Conservation (phyloP, 2,797 vertebrate species). For the Helostoma temminkii region DNA sequence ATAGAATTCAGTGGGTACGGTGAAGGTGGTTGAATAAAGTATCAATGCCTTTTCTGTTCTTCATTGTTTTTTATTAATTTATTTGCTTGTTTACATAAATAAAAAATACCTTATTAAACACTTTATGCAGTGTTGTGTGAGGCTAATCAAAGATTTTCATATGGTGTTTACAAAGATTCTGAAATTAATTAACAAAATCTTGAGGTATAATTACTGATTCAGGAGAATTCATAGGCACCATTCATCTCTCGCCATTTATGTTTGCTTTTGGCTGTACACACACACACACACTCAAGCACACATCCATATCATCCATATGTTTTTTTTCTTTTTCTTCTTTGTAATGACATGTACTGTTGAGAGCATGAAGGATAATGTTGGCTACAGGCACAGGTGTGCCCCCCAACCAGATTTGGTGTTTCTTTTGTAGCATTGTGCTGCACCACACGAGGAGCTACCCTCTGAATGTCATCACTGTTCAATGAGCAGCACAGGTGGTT, state of each 20-base stretch:
- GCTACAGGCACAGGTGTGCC: conserved; percentile 75
- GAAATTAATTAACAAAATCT: conserved; percentile 63
- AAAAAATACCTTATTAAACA: conserved; percentile 9
- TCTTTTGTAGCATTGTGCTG: conserved; percentile 59
- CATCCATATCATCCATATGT: conserved; percentile 33
- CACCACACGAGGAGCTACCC: conserved; percentile 63
- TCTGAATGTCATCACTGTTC: conserved; percentile 81
- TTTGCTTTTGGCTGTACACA: conserved; percentile 63
- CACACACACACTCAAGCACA: conserved; percentile 35
- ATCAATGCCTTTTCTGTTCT: conserved; percentile 16
- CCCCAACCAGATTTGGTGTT: conserved; percentile 62
- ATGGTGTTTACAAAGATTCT: conserved; percentile 51
- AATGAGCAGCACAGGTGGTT: conserved; percentile 80
- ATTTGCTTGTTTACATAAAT: conserved; percentile 24
- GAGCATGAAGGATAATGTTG: conserved; percentile 69
- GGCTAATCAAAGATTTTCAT: conserved; percentile 39
- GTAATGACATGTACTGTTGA: conserved; percentile 58
- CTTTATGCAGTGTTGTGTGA: conserved; percentile 21
- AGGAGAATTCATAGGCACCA: conserved; percentile 72
- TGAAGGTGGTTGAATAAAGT: conserved; percentile 28
- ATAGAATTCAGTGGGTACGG: conserved; percentile 4
- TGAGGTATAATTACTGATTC: conserved; percentile 72
- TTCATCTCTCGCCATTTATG: conserved; percentile 72
- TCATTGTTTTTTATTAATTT: conserved; percentile 13
- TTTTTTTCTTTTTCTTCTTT: conserved; percentile 43